phyloP scores from a whole-genome alignment of 2,113 vertebrate species.

The Carettochelys insculpta region DNA sequence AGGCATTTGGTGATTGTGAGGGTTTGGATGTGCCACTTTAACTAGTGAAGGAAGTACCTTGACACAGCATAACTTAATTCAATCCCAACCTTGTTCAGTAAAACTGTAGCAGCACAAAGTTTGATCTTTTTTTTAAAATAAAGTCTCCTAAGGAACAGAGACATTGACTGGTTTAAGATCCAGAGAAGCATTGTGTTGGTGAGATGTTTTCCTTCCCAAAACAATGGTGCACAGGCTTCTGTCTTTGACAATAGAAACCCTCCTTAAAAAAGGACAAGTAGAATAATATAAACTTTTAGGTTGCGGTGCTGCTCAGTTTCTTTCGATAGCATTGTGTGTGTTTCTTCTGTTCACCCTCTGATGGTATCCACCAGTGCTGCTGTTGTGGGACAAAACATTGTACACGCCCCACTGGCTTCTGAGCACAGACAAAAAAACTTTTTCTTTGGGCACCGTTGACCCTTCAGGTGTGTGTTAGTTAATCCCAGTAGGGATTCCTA shows the following conservation, averaged over 20 bases:
- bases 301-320: not conserved
- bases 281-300: not conserved
- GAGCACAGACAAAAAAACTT: not conserved
- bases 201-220: not conserved
- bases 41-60: not conserved
- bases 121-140: not conserved
- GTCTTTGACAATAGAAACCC: accelerated
- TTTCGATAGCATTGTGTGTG: not conserved
- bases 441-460: not conserved
- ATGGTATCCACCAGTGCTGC: not conserved
- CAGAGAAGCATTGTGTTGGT: not conserved
- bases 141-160: not conserved
- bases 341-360: not conserved
- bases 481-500: not conserved
- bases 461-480: not conserved
- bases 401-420: not conserved
- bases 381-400: not conserved
- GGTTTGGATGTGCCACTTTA: not conserved
- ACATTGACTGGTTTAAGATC: not conserved
- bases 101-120: not conserved
- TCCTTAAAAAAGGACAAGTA: not conserved
- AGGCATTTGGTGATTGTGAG: not conserved
- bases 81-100: not conserved
- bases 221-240: not conserved
- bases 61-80: not conserved